phyloP scores from a whole-genome alignment of 92 coral and sea anemone species.

The Umimayanthus kanabou region DNA sequence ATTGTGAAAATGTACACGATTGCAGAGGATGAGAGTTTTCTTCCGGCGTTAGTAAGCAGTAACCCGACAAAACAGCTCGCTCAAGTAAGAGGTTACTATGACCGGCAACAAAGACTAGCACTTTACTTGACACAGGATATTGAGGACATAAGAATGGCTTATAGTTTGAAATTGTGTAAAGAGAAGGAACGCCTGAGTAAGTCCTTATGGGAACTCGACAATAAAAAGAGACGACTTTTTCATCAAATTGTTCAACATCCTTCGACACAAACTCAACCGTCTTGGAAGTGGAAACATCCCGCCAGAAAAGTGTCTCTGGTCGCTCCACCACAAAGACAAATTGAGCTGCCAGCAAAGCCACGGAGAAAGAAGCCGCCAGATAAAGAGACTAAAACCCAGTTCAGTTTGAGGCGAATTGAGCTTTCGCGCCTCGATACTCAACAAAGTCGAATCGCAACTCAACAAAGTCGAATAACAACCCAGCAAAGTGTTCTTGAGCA shows the following conservation, averaged over 20 bases:
- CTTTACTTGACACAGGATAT: slow-evolving; percentile 68
- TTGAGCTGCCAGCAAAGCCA: neutral
- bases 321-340: slow-evolving; percentile 4
- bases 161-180: slow-evolving; percentile 64
- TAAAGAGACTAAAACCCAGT: neutral
- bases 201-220: slow-evolving; percentile 95
- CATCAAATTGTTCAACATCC: slow-evolving; percentile 74
- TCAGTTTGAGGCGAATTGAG: slow-evolving; percentile 1
- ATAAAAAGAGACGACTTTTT: slow-evolving; percentile 78
- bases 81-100: slow-evolving; percentile 74
- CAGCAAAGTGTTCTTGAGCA: slow-evolving; percentile 18
- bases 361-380: slow-evolving; percentile 18
- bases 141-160: slow-evolving; percentile 81
- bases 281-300: slow-evolving; percentile 20
- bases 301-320: slow-evolving; percentile 19
- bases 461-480: slow-evolving; percentile 19
- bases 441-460: slow-evolving; percentile 31
- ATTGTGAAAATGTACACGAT: slow-evolving; percentile 71
- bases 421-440: slow-evolving; percentile 21
- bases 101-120: slow-evolving; percentile 63
- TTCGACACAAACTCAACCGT: slow-evolving; percentile 24
- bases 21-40: slow-evolving; percentile 83
- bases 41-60: slow-evolving; percentile 68
- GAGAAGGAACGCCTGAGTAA: slow-evolving; percentile 82
- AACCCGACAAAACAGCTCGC: slow-evolving; percentile 82